Conservation (phyloP, 2,113 vertebrate genomes). For the Pteruthius melanotis region DNA sequence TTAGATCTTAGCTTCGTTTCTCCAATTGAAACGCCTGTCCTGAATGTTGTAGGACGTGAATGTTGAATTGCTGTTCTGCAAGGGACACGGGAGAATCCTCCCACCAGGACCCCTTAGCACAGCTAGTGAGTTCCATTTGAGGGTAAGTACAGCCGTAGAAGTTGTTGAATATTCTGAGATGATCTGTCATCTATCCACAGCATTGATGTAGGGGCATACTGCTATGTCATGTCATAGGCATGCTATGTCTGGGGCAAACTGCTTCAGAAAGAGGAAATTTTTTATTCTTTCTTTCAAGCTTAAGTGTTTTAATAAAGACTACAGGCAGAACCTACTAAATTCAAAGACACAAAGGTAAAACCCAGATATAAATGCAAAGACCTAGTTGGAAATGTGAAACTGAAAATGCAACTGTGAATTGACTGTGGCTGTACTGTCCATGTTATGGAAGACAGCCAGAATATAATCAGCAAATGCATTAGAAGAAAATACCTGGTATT, state of each 20-base stretch:
- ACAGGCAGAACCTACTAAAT: background rate
- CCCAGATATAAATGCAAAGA: background rate
- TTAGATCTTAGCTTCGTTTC: background rate
- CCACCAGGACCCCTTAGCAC: background rate
- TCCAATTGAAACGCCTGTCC: background rate
- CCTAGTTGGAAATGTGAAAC: background rate
- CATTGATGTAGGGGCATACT: too few species aligned
- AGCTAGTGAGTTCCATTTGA: background rate
- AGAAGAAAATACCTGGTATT: background rate
- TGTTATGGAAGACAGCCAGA: background rate
- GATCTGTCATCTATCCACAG: background rate
- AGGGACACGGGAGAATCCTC: background rate
- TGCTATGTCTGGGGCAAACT: background rate
- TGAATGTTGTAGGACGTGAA: background rate
- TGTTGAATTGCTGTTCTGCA: background rate
- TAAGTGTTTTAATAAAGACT: background rate
- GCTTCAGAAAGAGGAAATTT: background rate
- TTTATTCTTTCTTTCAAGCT: background rate
- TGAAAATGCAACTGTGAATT: background rate
- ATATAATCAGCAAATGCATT: background rate
- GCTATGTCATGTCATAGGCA: too few species aligned
- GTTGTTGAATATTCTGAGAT: background rate
- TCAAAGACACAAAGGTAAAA: background rate
- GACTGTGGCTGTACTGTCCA: background rate
- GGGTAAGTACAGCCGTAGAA: background rate